Conservation (phyloP, 2,888 invertebrate species). For the Parasteatoda lunata region DNA sequence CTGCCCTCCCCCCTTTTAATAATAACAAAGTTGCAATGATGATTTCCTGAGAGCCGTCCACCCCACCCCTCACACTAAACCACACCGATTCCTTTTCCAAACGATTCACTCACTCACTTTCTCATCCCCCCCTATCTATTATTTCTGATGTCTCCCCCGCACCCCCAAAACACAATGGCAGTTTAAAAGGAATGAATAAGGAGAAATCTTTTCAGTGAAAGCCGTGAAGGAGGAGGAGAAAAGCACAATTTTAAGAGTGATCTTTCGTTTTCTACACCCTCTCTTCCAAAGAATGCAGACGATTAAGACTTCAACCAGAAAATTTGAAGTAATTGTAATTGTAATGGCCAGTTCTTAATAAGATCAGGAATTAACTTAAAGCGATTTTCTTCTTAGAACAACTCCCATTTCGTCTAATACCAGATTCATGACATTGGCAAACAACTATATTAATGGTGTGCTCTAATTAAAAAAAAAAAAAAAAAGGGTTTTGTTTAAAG, state of each 20-base stretch:
- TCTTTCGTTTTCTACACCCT: not conserved
- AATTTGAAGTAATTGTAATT: no score
- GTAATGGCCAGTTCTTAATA: no score
- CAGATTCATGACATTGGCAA: no score
- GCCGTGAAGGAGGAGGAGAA: conserved; percentile 13
- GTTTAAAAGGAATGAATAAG: conserved; percentile 52
- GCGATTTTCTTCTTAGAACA: no score
- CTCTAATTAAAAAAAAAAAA: no score
- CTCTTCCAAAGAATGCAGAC: not conserved
- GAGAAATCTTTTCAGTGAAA: conserved; percentile 57
- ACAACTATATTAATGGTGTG: no score
- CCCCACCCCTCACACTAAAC: conserved; percentile 7
- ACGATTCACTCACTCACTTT: conserved; percentile 2
- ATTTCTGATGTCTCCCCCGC: conserved; percentile 23
- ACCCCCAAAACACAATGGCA: conserved; percentile 31
- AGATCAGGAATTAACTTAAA: no score
- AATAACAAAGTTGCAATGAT: conserved; percentile 68
- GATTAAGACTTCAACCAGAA: no score
- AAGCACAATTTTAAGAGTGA: conserved; percentile 1
- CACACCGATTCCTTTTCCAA: conserved; percentile 12
- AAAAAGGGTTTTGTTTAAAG: no score
- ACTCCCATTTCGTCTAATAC: no score
- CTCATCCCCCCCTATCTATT: conserved; percentile 37
- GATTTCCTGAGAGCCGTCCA: conserved; percentile 52
- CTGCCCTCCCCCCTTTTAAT: conserved; percentile 52